Evolutionary conservation across 2,888 invertebrate species (phyloP), one percentile per base, ranked within the genome.

Genomic region (Polymixis flavicincta): DNA sequence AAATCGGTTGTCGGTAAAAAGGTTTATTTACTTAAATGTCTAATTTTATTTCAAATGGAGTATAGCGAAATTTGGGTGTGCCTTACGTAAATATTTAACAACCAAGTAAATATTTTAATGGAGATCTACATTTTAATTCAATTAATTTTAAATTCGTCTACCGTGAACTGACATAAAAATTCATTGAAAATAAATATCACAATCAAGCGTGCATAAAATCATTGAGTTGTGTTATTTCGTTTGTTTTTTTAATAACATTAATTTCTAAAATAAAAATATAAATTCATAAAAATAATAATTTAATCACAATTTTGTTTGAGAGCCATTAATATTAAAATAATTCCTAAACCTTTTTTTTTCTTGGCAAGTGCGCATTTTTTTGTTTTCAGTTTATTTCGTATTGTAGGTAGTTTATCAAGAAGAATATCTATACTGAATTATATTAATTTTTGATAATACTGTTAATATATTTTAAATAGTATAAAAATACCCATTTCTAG

Each of bases 251-350:
- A 22, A 17, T n/a, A 28, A 54, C 28, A 71, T 0, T 60, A n/a
- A 25, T 17, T 25, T 17, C 6, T 73, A 59, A 72, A 37, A 25
- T 37, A 4, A 37, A 7, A 59, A 72, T 59, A 37, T 32, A 64
- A 63, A n/a, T 45, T 45, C 1, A 32, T 52, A 19, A 48, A 4
- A 28, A 55, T 55, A 50, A 8, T 61, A 52, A 45, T 32, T 61
- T n/a, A 32, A 77, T 77, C 57, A 77, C 63, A 79, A 77, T 79
- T 79, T 79, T 79, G 71, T 79, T 79, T 79, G 71, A 79, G 71
- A 76, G 37, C 54, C 8, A 32, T 55, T 6, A 5, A 50, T n/a
- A 59, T 54, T 14, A 42, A 69, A 70, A 32, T 71, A 42, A 59
- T 59, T 42, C 4, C 3, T 32, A 25, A 14, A 42, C 0, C 0